phyloP scores from a whole-genome alignment of 2,797 vertebrate genomes.

The Lagorchestes hirsutus region DNA sequence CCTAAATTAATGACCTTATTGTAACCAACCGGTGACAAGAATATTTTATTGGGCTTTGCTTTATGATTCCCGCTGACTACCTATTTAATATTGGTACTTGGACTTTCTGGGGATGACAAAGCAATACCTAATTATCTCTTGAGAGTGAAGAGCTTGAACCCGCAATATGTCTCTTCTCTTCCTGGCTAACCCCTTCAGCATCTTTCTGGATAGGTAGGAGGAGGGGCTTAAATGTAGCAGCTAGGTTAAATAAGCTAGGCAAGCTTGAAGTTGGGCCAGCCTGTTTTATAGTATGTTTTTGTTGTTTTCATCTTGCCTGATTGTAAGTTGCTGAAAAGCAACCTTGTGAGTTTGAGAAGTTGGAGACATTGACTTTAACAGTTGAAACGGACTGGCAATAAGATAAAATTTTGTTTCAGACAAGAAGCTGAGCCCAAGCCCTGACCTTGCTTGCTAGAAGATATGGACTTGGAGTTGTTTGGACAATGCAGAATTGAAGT shows the following conservation, averaged over 20 bases:
- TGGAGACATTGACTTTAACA: background rate
- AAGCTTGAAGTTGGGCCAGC: background rate
- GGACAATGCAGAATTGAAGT: background rate
- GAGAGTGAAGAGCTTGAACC: background rate
- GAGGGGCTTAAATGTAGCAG: background rate
- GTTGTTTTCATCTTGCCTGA: background rate
- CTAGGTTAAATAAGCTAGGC: background rate
- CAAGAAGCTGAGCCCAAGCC: background rate
- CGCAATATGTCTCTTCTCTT: background rate
- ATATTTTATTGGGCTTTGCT: background rate
- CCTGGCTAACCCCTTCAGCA: background rate
- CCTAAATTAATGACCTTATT: background rate
- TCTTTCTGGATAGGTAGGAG: background rate
- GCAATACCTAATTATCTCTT: background rate
- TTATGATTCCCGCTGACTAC: background rate
- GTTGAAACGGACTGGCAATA: background rate
- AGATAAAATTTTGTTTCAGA: background rate
- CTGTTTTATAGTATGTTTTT: background rate
- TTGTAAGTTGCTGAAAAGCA: background rate
- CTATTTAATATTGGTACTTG: background rate
- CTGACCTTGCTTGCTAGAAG: background rate
- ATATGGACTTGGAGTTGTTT: background rate
- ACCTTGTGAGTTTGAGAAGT: background rate
- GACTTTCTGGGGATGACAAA: background rate
- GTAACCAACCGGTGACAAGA: background rate